These are phyloP conservation scores for Calliphora vomitoria DNA, from an alignment of 2,888 invertebrate species.

Conservation along the genomic window DNA sequence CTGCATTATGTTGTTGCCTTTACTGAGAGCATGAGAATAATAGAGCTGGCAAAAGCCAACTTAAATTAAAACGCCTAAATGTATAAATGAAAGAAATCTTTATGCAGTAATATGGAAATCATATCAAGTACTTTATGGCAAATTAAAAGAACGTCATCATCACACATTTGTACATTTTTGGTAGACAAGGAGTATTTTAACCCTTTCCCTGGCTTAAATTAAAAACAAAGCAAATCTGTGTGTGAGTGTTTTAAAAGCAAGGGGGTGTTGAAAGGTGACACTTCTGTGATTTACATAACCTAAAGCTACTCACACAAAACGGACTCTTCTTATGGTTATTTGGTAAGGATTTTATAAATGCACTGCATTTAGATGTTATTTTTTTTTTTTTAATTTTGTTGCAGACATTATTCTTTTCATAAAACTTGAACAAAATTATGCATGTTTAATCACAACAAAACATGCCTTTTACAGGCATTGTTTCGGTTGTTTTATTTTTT, in stretches of 20 bases:
- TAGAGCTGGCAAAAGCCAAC: constrained; percentile 75
- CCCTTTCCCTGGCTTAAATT: background rate
- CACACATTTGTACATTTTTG: constrained; percentile 61
- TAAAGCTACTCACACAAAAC: constrained; percentile 60
- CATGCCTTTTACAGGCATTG: constrained; percentile 69
- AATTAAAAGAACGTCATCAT: constrained; percentile 71
- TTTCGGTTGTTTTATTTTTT: no score
- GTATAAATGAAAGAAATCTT: constrained; percentile 54
- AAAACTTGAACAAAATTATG: constrained; percentile 69
- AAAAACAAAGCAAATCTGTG: background rate
- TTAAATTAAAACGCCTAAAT: constrained; percentile 75
- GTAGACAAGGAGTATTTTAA: constrained; percentile 45
- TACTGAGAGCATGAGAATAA: constrained; percentile 30
- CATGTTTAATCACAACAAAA: constrained; percentile 70
- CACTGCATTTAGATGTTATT: constrained; percentile 61
- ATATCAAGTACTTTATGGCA: constrained; percentile 67
- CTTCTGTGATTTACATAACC: constrained; percentile 71
- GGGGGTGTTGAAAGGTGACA: constrained; percentile 72
- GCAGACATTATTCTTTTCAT: constrained; percentile 68
- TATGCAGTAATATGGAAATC: constrained; percentile 54
- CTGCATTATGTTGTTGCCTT: constrained; percentile 43
- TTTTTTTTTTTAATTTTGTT: constrained; percentile 20
- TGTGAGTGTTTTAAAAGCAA: constrained; percentile 16
- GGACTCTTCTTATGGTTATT: constrained; percentile 54
- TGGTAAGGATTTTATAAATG: constrained; percentile 62